Evolutionary conservation across 2,797 vertebrate species (phyloP).

Genomic region (Muscicapa striata): DNA sequence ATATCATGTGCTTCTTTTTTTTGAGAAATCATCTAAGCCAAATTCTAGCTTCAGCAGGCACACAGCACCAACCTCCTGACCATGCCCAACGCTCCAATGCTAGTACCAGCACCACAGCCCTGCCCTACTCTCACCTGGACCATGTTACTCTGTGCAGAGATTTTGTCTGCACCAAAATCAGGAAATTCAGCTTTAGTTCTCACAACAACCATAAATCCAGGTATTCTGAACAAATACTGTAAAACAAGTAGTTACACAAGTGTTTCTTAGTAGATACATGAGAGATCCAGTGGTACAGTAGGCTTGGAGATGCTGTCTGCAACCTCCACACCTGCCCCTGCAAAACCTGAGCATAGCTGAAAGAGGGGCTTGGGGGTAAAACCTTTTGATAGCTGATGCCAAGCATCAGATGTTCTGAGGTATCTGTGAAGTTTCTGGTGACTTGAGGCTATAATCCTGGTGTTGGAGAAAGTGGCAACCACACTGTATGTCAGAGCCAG

Average conservation of each 20-base stretch:
- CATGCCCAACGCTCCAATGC: fast-evolving
- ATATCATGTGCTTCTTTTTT: neutral
- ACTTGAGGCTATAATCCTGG: neutral
- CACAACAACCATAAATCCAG: neutral
- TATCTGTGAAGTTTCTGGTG: neutral
- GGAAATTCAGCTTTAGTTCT: neutral
- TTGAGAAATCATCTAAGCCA: neutral
- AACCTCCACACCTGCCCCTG: neutral
- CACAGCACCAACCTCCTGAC: neutral
- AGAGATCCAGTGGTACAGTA: neutral
- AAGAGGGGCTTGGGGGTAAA: neutral
- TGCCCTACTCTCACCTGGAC: neutral
- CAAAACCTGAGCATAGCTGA: neutral
- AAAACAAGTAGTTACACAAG: neutral
- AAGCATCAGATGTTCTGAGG: neutral
- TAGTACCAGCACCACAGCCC: neutral
- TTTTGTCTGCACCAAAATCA: neutral
- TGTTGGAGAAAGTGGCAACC: neutral
- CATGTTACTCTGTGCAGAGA: neutral
- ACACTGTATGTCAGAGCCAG: neutral
- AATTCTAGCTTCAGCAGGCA: neutral
- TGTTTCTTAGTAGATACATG: neutral
- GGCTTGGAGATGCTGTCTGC: neutral
- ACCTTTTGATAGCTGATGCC: neutral
- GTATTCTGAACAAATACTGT: neutral